Percentiles rank a stretch among this genome's conserved stretches.
These are phyloP conservation scores for Beaufortia kweichowensis DNA, from an alignment of 2,113 vertebrate genomes.

Conservation along the genomic window DNA sequence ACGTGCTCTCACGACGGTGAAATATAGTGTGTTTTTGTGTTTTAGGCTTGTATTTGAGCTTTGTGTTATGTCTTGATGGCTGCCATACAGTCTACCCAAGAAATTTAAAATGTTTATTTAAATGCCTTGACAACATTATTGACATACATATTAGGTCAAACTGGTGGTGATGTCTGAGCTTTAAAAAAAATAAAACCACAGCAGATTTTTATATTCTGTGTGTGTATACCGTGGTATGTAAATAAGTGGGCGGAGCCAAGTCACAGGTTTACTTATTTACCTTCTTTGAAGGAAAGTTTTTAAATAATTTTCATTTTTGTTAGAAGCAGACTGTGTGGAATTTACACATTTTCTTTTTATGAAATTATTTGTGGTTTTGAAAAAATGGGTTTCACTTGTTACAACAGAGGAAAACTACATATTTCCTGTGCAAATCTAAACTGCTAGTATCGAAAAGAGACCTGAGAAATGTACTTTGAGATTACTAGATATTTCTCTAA, in stretches of 20 bases:
- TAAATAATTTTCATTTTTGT: no score
- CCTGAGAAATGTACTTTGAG: slow-evolving; percentile 51
- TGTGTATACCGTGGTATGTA: no score
- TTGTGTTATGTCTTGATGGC: not conserved
- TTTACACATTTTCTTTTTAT: not conserved
- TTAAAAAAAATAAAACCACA: no score
- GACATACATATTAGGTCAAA: not conserved
- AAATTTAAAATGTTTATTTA: slow-evolving; percentile 31
- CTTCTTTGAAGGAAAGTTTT: not conserved
- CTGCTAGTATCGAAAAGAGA: not conserved
- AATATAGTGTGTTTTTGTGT: not conserved
- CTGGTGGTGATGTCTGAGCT: slow-evolving; percentile 5
- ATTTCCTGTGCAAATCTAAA: not conserved
- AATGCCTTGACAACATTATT: slow-evolving; percentile 35
- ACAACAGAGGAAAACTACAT: not conserved
- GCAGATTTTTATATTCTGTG: no score
- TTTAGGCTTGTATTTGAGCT: slow-evolving; percentile 13
- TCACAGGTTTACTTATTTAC: no score
- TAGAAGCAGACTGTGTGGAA: not conserved
- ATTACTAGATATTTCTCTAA: slow-evolving; percentile 61
- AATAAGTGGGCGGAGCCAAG: no score
- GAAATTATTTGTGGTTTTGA: not conserved
- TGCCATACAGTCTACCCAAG: slow-evolving; percentile 28
- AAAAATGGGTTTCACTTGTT: not conserved
- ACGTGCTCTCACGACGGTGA: not conserved